Evolutionary conservation across 2,888 invertebrate species (phyloP), one percentile per base, ranked within the genome.

Genomic region (Watsonalla cultraria): DNA sequence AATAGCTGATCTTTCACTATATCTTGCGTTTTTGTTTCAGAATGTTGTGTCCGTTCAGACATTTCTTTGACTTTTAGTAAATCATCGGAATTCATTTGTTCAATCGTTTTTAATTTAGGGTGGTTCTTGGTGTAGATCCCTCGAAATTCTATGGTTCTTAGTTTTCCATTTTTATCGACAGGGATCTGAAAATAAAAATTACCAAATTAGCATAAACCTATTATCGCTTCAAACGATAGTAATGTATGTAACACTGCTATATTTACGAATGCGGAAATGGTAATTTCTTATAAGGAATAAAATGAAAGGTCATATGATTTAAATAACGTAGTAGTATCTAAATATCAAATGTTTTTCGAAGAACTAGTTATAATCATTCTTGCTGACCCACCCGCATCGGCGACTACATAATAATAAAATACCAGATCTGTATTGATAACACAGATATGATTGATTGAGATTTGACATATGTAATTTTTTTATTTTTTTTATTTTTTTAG

Each of bases 101-200:
- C 80, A 54, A 80, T 60, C 58, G 70, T 80, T 67, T 80, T 84
- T 51, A 82, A 69, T 71, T 82, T 81, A n/a, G 82, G 67, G 57
- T 76, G 75, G 55, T 74, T 77, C 64, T 66, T 81, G 57, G 83
- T 73, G 64, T 81, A 89, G 57, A 84, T 74, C 52, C 81, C 84
- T 64, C 84, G 78, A 52, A 85, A 70, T 62, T 84, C 85, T 70
- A 86, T 72, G 50, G 84, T 76, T 74, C 88, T 80, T 67, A 86
- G 68, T 72, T 87, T 87, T 66, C 80, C 86, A 84, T 86, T 85
- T 76, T 82, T 83, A 66, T 89, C 90, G 66, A 88, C 79, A 53
- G 90, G 90, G 56, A 90, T 89, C 90, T 90, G 88, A 60, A 88
- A 89, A 60, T 14, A 66, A 69, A 72, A 52, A 59, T 64, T 65